A percentile compares a stretch with the other conserved stretches of the same genome.
Conservation (phyloP, 2,797 vertebrate species). For the Coilia nasus region DNA sequence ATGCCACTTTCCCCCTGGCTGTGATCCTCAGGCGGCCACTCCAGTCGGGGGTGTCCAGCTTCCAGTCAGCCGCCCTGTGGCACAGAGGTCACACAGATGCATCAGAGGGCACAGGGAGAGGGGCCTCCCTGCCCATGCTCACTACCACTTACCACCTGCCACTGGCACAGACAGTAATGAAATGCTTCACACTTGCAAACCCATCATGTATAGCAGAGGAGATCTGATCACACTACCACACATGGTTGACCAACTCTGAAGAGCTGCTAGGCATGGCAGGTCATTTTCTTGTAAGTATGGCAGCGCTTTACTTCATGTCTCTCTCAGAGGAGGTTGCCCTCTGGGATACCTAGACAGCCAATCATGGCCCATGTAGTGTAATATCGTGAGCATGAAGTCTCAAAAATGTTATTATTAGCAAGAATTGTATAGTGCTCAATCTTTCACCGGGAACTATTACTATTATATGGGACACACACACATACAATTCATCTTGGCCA, state of each 20-base stretch:
- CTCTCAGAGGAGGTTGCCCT: neutral
- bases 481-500: neutral
- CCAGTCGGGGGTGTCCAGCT: conserved; percentile 91
- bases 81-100: neutral
- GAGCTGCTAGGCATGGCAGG: neutral
- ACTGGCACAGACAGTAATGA: neutral
- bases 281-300: neutral
- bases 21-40: conserved; percentile 89
- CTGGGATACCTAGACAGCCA: neutral
- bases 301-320: neutral
- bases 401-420: neutral
- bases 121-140: neutral
- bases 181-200: neutral
- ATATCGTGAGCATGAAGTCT: neutral
- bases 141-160: neutral
- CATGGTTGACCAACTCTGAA: neutral
- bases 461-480: conserved; percentile 19
- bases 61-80: conserved; percentile 92
- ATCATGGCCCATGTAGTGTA: neutral
- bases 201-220: neutral
- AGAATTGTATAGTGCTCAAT: neutral
- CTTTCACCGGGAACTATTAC: neutral
- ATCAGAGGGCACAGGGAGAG: neutral
- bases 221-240: neutral
- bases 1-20: conserved; percentile 88